Evolutionary conservation across 2,797 vertebrate genomes (phyloP).

Genomic region (Cheirogaleus major): DNA sequence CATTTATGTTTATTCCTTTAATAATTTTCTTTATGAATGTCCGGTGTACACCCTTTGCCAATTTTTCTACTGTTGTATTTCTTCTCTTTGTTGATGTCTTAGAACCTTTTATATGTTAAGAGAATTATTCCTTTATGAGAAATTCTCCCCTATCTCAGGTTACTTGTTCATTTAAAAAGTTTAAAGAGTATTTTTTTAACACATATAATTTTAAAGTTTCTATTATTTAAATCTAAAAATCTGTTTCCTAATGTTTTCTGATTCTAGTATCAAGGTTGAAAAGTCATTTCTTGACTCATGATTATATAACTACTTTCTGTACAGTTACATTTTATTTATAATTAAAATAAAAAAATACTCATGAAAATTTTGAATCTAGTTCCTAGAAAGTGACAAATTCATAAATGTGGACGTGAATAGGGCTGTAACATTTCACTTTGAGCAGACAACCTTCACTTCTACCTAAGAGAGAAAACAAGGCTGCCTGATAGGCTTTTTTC

Average conservation of each 20-base stretch:
- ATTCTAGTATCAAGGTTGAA: neutral
- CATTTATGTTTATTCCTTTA: neutral
- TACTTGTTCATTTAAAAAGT: neutral
- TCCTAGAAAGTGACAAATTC: neutral
- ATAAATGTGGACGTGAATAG: neutral
- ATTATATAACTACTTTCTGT: constrained; percentile 14
- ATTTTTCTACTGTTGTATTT: neutral
- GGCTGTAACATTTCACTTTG: neutral
- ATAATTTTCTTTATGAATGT: neutral
- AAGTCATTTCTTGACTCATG: neutral
- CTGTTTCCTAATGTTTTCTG: constrained; percentile 21
- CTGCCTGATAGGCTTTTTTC: neutral
- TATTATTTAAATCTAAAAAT: constrained; percentile 13
- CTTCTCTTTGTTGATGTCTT: neutral
- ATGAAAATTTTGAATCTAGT: neutral
- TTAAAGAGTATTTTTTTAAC: neutral
- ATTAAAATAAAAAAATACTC: neutral
- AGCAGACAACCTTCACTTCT: neutral
- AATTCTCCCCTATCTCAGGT: neutral
- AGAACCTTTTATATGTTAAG: neutral
- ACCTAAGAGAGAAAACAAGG: neutral
- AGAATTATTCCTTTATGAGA: neutral
- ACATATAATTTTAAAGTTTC: constrained; percentile 1
- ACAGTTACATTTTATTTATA: constrained; percentile 13
- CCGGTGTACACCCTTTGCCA: neutral